phyloP scores from a whole-genome alignment of 2,888 invertebrate genomes.

The Dicycla oo region DNA sequence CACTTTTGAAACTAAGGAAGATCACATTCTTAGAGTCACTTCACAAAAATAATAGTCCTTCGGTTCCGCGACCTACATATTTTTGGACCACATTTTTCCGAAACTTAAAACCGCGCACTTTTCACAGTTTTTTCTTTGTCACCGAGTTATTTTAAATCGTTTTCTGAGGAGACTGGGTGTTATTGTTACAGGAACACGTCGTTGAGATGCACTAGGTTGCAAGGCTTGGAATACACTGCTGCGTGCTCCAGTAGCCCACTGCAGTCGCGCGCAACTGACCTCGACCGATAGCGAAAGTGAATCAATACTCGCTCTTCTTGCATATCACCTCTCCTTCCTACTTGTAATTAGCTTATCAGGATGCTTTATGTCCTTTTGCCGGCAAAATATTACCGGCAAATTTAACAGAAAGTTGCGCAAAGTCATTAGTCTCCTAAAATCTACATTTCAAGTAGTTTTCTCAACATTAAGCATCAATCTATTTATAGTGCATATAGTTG shows the following conservation, averaged over 20 bases:
- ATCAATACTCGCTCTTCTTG: constrained; percentile 86
- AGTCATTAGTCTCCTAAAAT: not conserved
- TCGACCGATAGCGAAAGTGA: constrained; percentile 85
- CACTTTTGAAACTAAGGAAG: not conserved
- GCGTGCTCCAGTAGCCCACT: constrained; percentile 85
- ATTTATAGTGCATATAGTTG: not conserved
- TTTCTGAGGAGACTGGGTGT: not conserved
- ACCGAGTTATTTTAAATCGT: not conserved
- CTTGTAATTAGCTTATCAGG: constrained; percentile 60
- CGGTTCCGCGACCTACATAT: constrained; percentile 4
- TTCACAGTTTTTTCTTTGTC: not conserved
- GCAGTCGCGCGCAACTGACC: constrained; percentile 90
- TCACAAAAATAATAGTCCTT: not conserved
- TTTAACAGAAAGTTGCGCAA: not conserved
- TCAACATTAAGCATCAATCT: not conserved
- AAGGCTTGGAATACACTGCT: constrained; percentile 82
- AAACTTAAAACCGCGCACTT: not conserved
- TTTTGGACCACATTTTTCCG: not conserved
- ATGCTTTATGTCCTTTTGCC: not conserved
- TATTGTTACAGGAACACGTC: constrained; percentile 52
- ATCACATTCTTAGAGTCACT: not conserved
- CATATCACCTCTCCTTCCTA: constrained; percentile 75
- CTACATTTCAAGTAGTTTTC: not conserved
- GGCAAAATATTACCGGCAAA: not conserved
- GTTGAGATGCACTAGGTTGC: constrained; percentile 81